Conservation (phyloP, 1,140 invertebrate species). For the Ceratosolen fusciceps region DNA sequence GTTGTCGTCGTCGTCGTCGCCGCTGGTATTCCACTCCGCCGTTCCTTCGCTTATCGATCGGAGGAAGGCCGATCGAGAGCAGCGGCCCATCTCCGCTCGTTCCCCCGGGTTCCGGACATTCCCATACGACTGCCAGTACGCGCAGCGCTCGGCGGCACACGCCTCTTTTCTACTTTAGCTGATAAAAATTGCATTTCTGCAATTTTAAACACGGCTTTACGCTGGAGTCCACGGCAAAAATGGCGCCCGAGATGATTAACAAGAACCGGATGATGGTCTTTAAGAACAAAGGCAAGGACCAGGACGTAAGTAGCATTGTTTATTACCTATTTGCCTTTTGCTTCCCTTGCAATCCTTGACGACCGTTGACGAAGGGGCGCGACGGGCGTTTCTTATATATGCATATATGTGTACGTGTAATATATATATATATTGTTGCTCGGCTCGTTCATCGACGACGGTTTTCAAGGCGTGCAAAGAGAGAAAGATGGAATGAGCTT, state of each 20-base stretch:
- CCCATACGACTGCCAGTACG: not conserved
- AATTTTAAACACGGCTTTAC: constrained; percentile 2
- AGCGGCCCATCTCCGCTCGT: not conserved
- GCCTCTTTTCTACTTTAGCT: not conserved
- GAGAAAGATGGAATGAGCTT: constrained; percentile 18
- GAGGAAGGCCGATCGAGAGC: constrained; percentile 14
- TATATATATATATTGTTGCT: not conserved
- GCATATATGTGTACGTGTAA: too few relatives aligned
- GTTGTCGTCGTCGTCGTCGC: not conserved
- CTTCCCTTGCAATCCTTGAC: constrained; percentile 13
- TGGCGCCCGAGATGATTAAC: constrained; percentile 82
- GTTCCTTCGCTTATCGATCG: constrained; percentile 16
- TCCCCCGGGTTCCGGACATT: not conserved
- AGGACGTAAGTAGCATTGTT: constrained; percentile 86
- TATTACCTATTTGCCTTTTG: constrained; percentile 8
- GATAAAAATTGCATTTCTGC: not conserved
- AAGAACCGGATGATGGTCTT: constrained; percentile 91
- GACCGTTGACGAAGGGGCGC: constrained; percentile 47
- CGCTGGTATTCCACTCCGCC: not conserved
- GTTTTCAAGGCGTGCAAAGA: constrained; percentile 44
- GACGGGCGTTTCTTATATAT: constrained; percentile 24
- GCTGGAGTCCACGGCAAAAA: constrained; percentile 70
- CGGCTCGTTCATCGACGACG: constrained; percentile 30
- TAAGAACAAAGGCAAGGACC: constrained; percentile 98
- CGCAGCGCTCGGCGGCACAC: not conserved